Evolutionary conservation across 2,113 vertebrate genomes (phyloP).

Genomic region (Solea senegalensis): DNA sequence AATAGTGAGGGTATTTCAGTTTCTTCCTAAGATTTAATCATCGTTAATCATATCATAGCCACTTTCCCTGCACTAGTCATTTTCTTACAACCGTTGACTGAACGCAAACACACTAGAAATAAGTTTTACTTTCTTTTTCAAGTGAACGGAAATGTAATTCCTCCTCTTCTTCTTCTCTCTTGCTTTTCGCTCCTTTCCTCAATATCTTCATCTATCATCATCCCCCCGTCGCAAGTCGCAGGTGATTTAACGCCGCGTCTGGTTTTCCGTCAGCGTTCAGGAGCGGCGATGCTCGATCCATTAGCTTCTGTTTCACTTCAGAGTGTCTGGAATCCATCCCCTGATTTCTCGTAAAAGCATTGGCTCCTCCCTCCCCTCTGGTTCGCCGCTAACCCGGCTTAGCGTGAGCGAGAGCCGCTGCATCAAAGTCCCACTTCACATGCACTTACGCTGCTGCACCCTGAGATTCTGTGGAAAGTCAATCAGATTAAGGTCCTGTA

Average conservation of each 20-base stretch:
- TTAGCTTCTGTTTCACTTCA: conserved; percentile 33
- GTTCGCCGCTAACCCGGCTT: not conserved
- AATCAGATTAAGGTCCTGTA: conserved; percentile 14
- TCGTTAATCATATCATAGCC: too few species aligned
- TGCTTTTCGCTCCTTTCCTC: not conserved
- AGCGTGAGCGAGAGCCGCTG: not conserved
- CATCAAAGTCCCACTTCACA: conserved; percentile 4
- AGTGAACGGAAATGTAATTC: conserved; percentile 34
- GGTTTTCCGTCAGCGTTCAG: conserved; percentile 42
- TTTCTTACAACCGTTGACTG: not conserved
- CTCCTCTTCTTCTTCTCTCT: not conserved
- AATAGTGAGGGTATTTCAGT: too few species aligned
- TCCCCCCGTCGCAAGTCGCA: conserved; percentile 25
- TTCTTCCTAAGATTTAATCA: too few species aligned
- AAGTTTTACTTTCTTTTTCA: not conserved
- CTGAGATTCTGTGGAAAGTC: conserved; percentile 33
- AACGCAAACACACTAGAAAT: not conserved
- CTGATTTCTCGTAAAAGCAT: conserved; percentile 20
- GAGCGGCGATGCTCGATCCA: conserved; percentile 33
- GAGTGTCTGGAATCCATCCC: conserved; percentile 14
- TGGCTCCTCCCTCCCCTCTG: conserved; percentile 4
- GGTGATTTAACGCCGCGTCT: conserved; percentile 24
- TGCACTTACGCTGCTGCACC: not conserved
- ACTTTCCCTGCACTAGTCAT: not conserved
- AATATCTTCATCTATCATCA: conserved; percentile 8